Evolutionary conservation across 2,797 vertebrate genomes (phyloP).

Genomic region (Rhinoraja longicauda): DNA sequence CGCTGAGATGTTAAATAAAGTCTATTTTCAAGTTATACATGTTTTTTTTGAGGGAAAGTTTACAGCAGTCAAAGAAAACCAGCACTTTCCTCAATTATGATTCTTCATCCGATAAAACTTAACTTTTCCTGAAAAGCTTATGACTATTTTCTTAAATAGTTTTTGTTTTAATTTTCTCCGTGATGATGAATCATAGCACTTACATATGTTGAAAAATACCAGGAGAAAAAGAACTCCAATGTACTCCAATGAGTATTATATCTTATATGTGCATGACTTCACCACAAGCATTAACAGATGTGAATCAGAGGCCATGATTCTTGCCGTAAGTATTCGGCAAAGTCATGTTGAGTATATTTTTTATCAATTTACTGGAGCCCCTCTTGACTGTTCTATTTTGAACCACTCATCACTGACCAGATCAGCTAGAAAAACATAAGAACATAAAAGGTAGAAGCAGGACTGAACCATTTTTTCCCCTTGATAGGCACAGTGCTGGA

Average conservation of each 20-base stretch:
- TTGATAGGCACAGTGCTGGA: too few relatives aligned
- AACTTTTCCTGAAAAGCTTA: background rate
- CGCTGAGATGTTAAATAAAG: background rate
- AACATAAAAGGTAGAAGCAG: too few relatives aligned
- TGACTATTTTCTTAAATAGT: background rate
- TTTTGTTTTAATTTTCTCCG: background rate
- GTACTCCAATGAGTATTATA: background rate
- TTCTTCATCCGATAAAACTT: background rate
- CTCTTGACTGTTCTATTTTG: background rate
- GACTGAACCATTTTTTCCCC: too few relatives aligned
- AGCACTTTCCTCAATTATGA: background rate
- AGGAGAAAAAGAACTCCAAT: background rate
- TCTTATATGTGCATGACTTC: background rate
- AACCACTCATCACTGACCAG: background rate
- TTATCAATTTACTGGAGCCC: background rate
- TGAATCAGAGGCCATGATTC: background rate
- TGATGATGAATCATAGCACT: background rate
- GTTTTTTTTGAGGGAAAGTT: background rate
- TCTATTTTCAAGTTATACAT: background rate
- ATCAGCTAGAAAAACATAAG: background rate
- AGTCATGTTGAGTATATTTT: background rate
- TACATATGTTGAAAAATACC: background rate
- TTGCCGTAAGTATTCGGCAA: background rate
- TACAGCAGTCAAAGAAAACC: background rate
- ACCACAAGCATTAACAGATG: background rate